Evolutionary conservation across 2,888 invertebrate genomes (phyloP), one percentile per base, ranked within the genome.

Genomic region (Barypeithes pellucidus): DNA sequence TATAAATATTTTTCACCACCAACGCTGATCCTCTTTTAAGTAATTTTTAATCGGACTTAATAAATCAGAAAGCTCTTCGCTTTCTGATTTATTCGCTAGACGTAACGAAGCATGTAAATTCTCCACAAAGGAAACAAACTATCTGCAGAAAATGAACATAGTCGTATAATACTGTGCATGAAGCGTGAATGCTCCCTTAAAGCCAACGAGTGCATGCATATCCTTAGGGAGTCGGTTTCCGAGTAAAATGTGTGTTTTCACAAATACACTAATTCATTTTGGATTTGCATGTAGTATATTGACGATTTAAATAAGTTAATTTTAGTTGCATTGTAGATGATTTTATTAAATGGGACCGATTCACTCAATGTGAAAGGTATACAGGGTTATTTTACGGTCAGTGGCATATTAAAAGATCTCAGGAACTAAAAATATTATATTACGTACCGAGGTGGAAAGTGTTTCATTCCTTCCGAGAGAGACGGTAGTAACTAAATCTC

Each of bases 111-210:
- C 47, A 47, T 22, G 47, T 47, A 61, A 61, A 61, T 61, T 14
- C 12, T 14, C 2, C 43, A 61, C 61, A 61, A 61, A 61, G 24
- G 24, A 18, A 14, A 45, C 7, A 47, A 47, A 61, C 61, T 24
- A 24, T 61, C 43, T 61, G 43, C 22, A 24, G 22, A 14, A 61
- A 61, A 61, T 45, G 36, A 43, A 45, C 24, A 39, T 12, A 29
- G 61, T 22, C 22, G 3, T 24, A 61, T 61, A 61, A 61, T 45
- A 4, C n/a, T 45, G 20, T 11, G 43, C 39, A 14, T 14, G 14
- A 39, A 29, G 61, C 61, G 45, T 61, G 20, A 47, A 47, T 18
- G 12, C 20, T 45, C 20, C 3, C 14, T 11, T 20, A 47, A 47
- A 47, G 2, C 22, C 47, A 11, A n/a, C 47, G 47, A 14, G 20